Base-by-base conservation (phyloP, 2,113 vertebrate species). In the Gavia stellata region DNA sequence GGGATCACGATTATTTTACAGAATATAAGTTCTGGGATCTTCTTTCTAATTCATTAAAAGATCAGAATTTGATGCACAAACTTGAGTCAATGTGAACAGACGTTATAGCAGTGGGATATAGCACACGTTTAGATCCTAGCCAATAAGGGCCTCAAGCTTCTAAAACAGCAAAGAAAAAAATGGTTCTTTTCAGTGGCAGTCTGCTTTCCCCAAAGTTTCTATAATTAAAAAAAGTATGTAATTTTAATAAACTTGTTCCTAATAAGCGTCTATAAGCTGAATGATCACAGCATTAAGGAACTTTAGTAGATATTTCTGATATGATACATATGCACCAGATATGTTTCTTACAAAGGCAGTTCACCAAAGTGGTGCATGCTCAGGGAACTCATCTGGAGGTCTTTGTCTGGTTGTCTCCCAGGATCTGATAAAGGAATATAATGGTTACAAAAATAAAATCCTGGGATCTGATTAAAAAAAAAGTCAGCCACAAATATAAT, bases 81-180 rank as follows among this genome's bases (percentile, higher is more conserved):
- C 19, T 20, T 18, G n/a, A 45, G 26, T 56, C 29, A 9, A 4
- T 26, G 17, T 24, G 58, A 94, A 31, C 70, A 91, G 56, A 59
- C 25, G 14, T n/a, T 91, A 6, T 4, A 81, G 36, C 34, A 75
- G 21, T 85, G 50, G 49, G 18, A 24, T 62, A 14, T 28, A 68
- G 24, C 33, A 70, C 1, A 1, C 1, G 3, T 88, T 90, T 56
- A 81, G 68, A 59, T 92, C 20, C 18, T 65, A 74, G 33, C 42
- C 36, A 40, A 1, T 47, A n/a, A 79, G 14, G 17, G 28, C 49
- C 33, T 93, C 36, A 49, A 42, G n/a, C 53, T 90, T 86, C 58
- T 90, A 50, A 85, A 94, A 91, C 26, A 55, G 77, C 81, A 79
- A 91, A 82, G 86, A 81, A 92, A 81, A 81, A 89, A 92, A 74